Conservation (phyloP, 2,113 vertebrate genomes). For the Prietella phreatophila region DNA sequence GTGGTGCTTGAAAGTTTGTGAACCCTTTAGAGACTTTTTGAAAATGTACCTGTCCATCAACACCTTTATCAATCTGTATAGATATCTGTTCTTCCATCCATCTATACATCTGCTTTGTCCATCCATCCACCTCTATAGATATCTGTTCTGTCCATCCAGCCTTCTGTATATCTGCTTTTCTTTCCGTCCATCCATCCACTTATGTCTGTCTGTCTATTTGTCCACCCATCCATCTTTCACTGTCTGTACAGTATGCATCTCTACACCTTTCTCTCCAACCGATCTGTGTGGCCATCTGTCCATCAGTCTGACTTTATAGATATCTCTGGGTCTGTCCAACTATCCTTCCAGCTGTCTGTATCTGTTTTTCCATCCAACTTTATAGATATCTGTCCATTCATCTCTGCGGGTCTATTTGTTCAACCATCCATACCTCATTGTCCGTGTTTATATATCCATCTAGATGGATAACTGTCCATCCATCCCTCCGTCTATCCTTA, state of each 20-base stretch:
- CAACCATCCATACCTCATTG: neutral
- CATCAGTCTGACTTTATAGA: neutral
- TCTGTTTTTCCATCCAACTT: neutral
- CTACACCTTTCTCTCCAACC: neutral
- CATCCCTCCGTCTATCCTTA: neutral
- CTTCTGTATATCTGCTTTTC: neutral
- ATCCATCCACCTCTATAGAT: neutral
- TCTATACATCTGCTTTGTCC: neutral
- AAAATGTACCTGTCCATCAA: no score
- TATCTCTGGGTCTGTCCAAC: neutral
- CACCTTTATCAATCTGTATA: neutral
- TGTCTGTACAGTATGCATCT: neutral
- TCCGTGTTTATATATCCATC: no score
- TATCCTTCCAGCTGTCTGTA: no score
- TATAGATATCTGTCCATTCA: neutral
- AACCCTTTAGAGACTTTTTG: no score
- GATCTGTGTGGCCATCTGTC: neutral
- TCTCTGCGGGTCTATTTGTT: neutral
- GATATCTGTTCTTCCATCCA: neutral
- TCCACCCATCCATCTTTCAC: neutral
- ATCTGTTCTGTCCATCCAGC: no score
- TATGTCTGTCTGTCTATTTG: neutral
- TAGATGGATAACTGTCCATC: neutral
- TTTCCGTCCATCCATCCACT: neutral
- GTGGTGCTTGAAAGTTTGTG: no score